phyloP scores from a whole-genome alignment of 1,140 invertebrate genomes.

The Anagrus nilaparvatae region DNA sequence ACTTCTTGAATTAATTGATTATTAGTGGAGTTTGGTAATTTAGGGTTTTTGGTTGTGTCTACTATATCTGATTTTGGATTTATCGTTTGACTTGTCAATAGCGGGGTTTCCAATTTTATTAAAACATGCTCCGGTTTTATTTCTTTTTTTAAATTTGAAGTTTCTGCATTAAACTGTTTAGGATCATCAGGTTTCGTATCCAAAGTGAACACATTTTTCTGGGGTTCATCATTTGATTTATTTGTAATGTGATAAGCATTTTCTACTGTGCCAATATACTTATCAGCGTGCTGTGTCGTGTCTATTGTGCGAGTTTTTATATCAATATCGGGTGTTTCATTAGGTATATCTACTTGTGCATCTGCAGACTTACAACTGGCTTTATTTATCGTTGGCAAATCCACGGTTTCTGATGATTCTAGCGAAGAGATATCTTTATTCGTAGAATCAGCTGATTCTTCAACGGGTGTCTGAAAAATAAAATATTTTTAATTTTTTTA shows the following conservation, averaged over 20 bases:
- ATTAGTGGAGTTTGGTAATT: too few relatives aligned
- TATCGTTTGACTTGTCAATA: too few relatives aligned
- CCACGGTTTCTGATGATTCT: constrained; percentile 16
- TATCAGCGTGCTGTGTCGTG: constrained; percentile 36
- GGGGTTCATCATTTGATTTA: too few relatives aligned
- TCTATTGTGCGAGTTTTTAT: constrained; percentile 40
- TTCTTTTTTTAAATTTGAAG: too few relatives aligned
- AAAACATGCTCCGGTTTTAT: too few relatives aligned
- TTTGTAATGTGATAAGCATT: constrained; percentile 21
- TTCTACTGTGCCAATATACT: constrained; percentile 32
- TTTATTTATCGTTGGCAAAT: constrained; percentile 22
- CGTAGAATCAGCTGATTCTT: constrained; percentile 15
- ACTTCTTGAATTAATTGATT: too few relatives aligned
- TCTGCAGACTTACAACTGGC: constrained; percentile 39
- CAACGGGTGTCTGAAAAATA: constrained; percentile 25
- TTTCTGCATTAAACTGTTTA: too few relatives aligned
- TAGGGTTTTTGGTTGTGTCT: too few relatives aligned
- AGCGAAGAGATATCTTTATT: constrained; percentile 16
- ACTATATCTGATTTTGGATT: too few relatives aligned
- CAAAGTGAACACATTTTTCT: background rate
- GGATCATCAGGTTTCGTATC: constrained; percentile 1
- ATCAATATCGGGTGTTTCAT: constrained; percentile 28
- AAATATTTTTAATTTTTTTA: constrained; percentile 26
- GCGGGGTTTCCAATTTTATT: too few relatives aligned
- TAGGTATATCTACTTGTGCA: constrained; percentile 27